Evolutionary conservation across 2,888 invertebrate species (phyloP).

Genomic region (Creontiades dilutus): DNA sequence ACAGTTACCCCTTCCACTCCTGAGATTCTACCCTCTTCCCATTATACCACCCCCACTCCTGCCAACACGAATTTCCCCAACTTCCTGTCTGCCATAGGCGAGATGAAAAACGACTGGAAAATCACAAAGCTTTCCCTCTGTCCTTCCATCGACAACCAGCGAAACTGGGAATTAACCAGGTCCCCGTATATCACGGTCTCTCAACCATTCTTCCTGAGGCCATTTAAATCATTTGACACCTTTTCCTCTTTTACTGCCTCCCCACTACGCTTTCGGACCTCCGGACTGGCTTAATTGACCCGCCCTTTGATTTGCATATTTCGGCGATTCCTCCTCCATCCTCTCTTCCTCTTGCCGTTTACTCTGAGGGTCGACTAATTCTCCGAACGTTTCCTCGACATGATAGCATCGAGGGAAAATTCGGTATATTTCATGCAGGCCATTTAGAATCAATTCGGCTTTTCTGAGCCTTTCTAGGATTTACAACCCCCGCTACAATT

Average conservation of each 20-base stretch:
- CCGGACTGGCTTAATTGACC: slow-evolving; percentile 54
- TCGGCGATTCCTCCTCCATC: slow-evolving; percentile 38
- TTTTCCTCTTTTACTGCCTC: slow-evolving; percentile 15
- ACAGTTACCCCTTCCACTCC: background rate
- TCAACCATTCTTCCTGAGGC: background rate
- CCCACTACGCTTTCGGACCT: background rate
- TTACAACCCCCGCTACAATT: too few species aligned
- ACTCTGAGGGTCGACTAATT: background rate
- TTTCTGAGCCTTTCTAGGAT: background rate
- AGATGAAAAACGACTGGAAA: background rate
- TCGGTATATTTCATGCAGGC: background rate
- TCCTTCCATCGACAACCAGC: background rate
- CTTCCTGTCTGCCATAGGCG: background rate
- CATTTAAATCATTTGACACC: slow-evolving; percentile 48
- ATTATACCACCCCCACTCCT: background rate
- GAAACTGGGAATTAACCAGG: background rate
- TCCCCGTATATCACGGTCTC: background rate
- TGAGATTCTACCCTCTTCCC: background rate
- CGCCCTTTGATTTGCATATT: slow-evolving; percentile 50
- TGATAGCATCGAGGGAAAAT: background rate
- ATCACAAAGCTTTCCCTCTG: background rate
- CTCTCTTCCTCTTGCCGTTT: background rate
- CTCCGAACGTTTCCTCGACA: slow-evolving; percentile 15
- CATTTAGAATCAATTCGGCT: background rate
- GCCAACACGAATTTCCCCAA: background rate